phyloP scores from a whole-genome alignment of 2,113 vertebrate genomes.

The Morone saxatilis region DNA sequence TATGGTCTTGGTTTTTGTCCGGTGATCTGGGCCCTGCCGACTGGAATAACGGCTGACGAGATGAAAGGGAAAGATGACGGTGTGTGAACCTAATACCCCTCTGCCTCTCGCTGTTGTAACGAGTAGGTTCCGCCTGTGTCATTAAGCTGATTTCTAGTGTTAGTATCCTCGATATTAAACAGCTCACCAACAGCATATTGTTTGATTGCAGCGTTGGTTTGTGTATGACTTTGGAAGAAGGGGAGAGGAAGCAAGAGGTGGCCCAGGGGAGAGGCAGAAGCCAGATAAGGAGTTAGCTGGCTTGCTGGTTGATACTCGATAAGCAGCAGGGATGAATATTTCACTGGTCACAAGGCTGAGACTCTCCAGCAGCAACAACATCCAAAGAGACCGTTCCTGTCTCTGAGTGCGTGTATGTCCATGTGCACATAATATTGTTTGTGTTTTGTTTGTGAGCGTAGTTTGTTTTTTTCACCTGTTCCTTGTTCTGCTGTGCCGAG shows the following conservation, averaged over 20 bases:
- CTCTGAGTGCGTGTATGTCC: background rate
- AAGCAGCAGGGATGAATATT: constrained; percentile 77
- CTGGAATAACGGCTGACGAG: constrained; percentile 40
- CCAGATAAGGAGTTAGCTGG: constrained; percentile 44
- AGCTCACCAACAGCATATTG: constrained; percentile 7
- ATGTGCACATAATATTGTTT: background rate
- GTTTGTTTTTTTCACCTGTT: constrained; percentile 2
- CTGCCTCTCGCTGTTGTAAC: constrained; percentile 14
- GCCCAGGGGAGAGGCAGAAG: background rate
- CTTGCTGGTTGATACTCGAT: constrained; percentile 71
- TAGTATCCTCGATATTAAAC: background rate
- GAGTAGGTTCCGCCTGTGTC: background rate
- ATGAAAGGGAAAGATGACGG: constrained; percentile 46
- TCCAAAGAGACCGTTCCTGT: background rate
- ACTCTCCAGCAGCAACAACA: constrained; percentile 25
- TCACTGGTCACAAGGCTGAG: constrained; percentile 65
- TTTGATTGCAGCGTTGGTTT: constrained; percentile 32
- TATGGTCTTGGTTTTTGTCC: constrained; percentile 44
- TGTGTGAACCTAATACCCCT: constrained; percentile 50
- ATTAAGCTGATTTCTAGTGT: background rate
- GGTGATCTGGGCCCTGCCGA: constrained; percentile 47
- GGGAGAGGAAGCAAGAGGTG: constrained; percentile 33
- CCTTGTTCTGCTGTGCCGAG: background rate
- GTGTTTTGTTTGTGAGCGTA: constrained; percentile 11
- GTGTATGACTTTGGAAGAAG: constrained; percentile 46